Percentiles rank a stretch among this genome's conserved stretches.
Evolutionary conservation across 1,140 invertebrate species (phyloP).

Genomic region (Trissolcus basalis): DNA sequence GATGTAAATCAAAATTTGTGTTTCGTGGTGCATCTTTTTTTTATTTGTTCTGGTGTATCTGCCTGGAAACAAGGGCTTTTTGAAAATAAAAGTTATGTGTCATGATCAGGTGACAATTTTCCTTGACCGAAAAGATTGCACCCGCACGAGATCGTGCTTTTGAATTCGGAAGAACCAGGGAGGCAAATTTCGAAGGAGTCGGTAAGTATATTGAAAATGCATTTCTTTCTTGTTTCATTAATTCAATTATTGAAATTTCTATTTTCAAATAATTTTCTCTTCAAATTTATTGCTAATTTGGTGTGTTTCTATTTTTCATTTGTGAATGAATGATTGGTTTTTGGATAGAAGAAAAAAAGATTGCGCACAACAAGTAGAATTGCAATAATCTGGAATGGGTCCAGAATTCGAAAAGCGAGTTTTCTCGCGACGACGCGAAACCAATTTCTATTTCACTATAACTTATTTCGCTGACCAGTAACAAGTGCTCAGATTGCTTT

Average conservation of each 20-base stretch:
- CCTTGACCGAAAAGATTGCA: conserved; percentile 16
- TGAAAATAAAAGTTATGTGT: conserved; percentile 37
- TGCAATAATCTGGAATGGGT: neutral
- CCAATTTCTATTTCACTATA: conserved; percentile 48
- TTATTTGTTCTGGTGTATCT: conserved; percentile 11
- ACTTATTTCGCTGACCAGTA: conserved; percentile 24
- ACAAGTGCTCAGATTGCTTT: conserved; percentile 30
- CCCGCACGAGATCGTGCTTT: conserved; percentile 19
- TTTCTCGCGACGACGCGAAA: conserved; percentile 37
- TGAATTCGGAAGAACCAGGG: conserved; percentile 15
- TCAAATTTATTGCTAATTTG: neutral
- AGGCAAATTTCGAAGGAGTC: conserved; percentile 25
- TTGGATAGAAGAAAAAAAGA: neutral
- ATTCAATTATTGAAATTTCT: no score
- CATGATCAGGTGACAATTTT: conserved; percentile 35
- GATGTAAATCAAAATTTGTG: conserved; percentile 28
- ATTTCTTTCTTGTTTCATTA: neutral
- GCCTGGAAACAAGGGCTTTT: conserved; percentile 24
- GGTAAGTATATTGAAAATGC: conserved; percentile 14
- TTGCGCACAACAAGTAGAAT: neutral
- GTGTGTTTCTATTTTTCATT: neutral
- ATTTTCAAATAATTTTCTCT: neutral
- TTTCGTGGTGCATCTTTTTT: conserved; percentile 10
- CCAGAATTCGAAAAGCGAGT: conserved; percentile 23
- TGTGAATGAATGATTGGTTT: neutral